phyloP scores from a whole-genome alignment of 2,113 vertebrate genomes.

The Neodon shergylaensis region DNA sequence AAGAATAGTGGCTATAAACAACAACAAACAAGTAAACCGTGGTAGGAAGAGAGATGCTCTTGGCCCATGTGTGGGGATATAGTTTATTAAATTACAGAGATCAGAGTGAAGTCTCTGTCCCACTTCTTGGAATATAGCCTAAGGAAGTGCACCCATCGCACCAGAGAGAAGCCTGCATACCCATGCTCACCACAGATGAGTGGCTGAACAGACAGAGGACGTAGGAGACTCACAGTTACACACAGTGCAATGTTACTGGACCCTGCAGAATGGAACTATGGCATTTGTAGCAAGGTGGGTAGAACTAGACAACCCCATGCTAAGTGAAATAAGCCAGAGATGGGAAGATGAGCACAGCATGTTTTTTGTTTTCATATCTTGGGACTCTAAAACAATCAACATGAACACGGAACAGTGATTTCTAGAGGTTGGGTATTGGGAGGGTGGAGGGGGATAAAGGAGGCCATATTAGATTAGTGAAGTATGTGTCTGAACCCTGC shows the following conservation, averaged over 20 bases:
- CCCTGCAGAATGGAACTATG: background rate
- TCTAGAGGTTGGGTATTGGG: background rate
- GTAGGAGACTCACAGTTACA: too few relatives aligned
- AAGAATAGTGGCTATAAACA: background rate
- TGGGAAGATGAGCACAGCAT: background rate
- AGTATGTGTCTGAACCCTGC: background rate
- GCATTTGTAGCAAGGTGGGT: background rate
- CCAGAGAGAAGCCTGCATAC: background rate
- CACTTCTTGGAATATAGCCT: background rate
- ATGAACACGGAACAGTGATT: background rate
- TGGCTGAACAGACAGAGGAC: too few relatives aligned
- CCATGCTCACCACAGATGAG: background rate
- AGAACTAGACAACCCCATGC: background rate
- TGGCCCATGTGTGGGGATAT: too few relatives aligned
- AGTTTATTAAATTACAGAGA: background rate
- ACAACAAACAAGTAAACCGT: background rate
- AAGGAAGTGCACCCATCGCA: background rate
- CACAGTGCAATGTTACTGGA: background rate
- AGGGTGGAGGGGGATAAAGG: background rate
- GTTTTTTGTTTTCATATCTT: background rate
- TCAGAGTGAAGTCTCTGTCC: background rate
- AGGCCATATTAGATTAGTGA: background rate
- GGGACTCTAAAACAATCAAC: background rate
- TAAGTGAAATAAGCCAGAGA: background rate
- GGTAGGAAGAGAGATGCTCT: background rate